Percentiles rank a stretch among this genome's conserved stretches.
These are phyloP conservation scores for Noturus placidus DNA, from an alignment of 2,113 vertebrate species.

Conservation along the genomic window DNA sequence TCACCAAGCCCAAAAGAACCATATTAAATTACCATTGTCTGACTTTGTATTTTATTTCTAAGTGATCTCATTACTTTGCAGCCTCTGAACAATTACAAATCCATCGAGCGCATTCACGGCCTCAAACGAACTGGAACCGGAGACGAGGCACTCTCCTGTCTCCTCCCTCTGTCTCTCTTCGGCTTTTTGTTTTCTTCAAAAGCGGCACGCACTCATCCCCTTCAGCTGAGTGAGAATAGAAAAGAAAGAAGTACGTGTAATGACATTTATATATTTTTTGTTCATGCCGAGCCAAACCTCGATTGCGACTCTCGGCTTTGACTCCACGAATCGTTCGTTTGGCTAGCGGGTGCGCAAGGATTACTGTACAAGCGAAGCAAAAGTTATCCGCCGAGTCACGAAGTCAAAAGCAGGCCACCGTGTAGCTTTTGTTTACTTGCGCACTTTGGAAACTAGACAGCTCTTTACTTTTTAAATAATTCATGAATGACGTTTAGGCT, in stretches of 20 bases:
- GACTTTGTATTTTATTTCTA: conserved; percentile 66
- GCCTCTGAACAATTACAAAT: conserved; percentile 70
- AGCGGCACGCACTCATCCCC: conserved; percentile 33
- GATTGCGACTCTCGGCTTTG: neutral
- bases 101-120: conserved; percentile 63
- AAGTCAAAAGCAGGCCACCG: conserved; percentile 1
- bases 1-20: conserved; percentile 37
- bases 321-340: neutral
- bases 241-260: conserved; percentile 23
- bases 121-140: conserved; percentile 71
- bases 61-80: conserved; percentile 69
- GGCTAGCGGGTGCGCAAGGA: neutral
- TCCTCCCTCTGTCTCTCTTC: conserved; percentile 10
- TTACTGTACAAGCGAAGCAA: neutral
- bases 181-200: conserved; percentile 54
- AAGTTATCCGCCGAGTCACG: neutral
- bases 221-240: conserved; percentile 44
- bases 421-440: neutral
- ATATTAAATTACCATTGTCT: conserved; percentile 69
- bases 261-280: neutral
- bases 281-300: neutral
- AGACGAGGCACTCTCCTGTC: conserved; percentile 63
- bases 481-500: neutral
- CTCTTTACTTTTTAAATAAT: conserved; percentile 9
- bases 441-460: neutral